Evolutionary conservation across 2,113 vertebrate species (phyloP), one percentile per base, ranked within the genome.

Genomic region (Poeciliopsis turrubarensis): DNA sequence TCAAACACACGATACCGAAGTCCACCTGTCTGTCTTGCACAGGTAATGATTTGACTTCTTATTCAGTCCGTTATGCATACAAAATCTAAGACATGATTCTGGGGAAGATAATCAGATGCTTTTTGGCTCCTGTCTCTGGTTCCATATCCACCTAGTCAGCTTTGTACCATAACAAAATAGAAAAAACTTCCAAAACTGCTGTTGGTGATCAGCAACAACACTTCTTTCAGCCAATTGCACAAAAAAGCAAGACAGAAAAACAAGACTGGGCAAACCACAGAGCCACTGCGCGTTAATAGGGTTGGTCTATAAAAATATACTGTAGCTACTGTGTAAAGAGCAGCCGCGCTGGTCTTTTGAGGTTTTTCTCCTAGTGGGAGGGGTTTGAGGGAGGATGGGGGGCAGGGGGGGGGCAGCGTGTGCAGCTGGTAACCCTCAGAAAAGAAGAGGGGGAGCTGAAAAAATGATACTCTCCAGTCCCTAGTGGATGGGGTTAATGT

Each of bases 401-500:
- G n/a, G n/a, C n/a, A 15, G 41, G 3, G 14, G 41, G 17, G 17
- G 44, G 44, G 44, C 17, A 47, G 83, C 86, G 32, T 44, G 77
- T 85, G 76, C 72, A 88, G 85, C 75, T 86, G 77, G 73, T 30
- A 32, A 72, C 86, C 87, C 86, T 84, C 85, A 68, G 44, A 84
- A 22, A 79, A 83, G 82, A 86, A 78, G 77, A 72, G 76, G 39
- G 29, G 41, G 69, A 60, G 64, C 77, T 73, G 82, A 68, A 3
- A 25, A 72, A 72, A 69, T 76, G 32, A 63, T 12, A 83, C 79
- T 85, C 79, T 87, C 64, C 82, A 27, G 77, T 85, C 92, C 94
- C 96, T 97, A 99, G 93, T 98, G 97, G 87, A 99, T 98, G 64
- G 97, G 95, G 83, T 98, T 98, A 94, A 98, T 96, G 93, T 99